phyloP scores from a whole-genome alignment of 2,888 invertebrate species.

The Diabrotica balteata region DNA sequence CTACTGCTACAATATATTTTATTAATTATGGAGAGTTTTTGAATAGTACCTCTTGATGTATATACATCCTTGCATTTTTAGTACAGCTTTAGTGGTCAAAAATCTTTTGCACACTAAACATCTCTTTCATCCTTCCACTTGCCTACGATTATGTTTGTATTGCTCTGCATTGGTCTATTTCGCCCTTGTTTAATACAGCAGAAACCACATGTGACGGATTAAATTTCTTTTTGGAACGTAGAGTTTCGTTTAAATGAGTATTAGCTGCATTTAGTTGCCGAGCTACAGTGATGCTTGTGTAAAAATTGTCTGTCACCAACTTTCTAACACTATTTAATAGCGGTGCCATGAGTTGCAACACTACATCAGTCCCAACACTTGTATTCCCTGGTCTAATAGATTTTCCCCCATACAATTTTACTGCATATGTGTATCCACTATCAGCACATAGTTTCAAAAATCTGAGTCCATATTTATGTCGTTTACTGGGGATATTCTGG shows the following conservation, averaged over 20 bases:
- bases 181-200: too few relatives aligned
- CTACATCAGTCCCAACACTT: constrained; percentile 1
- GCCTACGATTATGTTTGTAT: constrained; percentile 4
- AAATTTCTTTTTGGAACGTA: too few relatives aligned
- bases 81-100: constrained; percentile 9
- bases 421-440: too few relatives aligned
- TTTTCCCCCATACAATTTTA: constrained; percentile 10
- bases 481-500: too few relatives aligned
- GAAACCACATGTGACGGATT: too few relatives aligned
- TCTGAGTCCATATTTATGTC: too few relatives aligned
- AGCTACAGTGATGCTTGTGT: constrained; percentile 7
- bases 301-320: constrained; percentile 13
- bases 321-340: constrained; percentile 5
- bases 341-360: constrained; percentile 8
- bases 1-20: too few relatives aligned
- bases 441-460: too few relatives aligned
- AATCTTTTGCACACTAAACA: constrained; percentile 6
- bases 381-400: constrained; percentile 5
- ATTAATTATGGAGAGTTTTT: constrained; percentile 26
- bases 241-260: neutral
- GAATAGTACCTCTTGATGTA: constrained; percentile 15
- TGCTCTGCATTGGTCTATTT: too few relatives aligned
- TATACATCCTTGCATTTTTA: constrained; percentile 7
- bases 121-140: constrained; percentile 23
- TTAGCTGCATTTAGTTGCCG: constrained; percentile 8